Evolutionary conservation across 2,888 invertebrate genomes (phyloP), one percentile per base, ranked within the genome.

Genomic region (Watsonalla cultraria): DNA sequence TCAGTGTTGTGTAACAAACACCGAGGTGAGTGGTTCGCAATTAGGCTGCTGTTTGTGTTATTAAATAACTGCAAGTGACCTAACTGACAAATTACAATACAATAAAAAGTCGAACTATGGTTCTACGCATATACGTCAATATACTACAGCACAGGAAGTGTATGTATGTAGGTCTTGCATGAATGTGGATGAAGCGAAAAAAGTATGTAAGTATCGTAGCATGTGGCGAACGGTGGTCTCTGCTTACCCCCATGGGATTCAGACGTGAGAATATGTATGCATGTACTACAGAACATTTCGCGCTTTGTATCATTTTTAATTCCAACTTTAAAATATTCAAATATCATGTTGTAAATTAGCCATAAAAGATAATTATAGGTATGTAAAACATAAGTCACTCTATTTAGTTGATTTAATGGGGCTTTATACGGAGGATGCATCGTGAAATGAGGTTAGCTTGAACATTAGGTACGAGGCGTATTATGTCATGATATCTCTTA

Each of bases 301-400:
- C 63, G 55, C 61, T 62, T 54, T 60, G 55, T 56, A 52, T 54
- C 56, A 56, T 24, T 53, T 54, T 57, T 55, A 58, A 60, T 61
- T 63, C 33, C 47, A 50, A 51, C 54, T 61, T 56, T 61, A 63
- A 54, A 62, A 54, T 50, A 51, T 58, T 55, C 14, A 11, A 37
- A 58, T 65, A 62, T 58, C 62, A 56, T 60, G 55, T 60, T 62
- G 60, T 56, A 55, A 56, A 64, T 60, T 54, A 39, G 55, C 56
- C 56, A 58, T 51, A 46, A 49, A 48, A 60, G 62, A 52, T 72
- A 71, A 71, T 72, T 59, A 60, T 58, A 64, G 62, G 58, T 65
- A 61, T 64, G 51, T 56, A 54, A 51, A 55, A 56, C 57, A 58
- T 66, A 63, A 61, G 54, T 55, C 60, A 58, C 52, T 60, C 55